phyloP scores from a whole-genome alignment of 2,888 invertebrate genomes.

The Andrena flavipes region DNA sequence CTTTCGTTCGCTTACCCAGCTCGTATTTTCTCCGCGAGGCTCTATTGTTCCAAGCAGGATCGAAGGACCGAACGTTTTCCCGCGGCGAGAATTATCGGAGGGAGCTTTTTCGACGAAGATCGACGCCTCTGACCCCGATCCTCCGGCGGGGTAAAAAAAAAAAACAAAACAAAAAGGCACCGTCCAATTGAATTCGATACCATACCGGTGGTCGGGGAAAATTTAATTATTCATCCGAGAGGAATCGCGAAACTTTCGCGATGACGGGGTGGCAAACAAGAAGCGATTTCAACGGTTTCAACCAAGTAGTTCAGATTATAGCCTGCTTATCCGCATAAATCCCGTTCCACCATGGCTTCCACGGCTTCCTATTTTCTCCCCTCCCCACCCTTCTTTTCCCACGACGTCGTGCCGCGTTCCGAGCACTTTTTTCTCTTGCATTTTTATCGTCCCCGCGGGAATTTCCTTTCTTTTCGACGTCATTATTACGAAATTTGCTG shows the following conservation, averaged over 20 bases:
- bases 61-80: neutral
- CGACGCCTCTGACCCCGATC: neutral
- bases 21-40: neutral
- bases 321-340: constrained; percentile 16
- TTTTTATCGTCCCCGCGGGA: constrained; percentile 38
- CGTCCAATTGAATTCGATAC: neutral
- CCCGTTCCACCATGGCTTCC: neutral
- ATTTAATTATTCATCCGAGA: neutral
- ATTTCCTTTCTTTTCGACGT: constrained; percentile 9
- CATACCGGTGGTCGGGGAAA: neutral
- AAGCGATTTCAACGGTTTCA: neutral
- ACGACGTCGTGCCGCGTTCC: constrained; percentile 18
- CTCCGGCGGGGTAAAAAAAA: neutral
- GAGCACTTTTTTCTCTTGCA: constrained; percentile 26
- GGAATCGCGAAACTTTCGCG: neutral
- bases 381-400: neutral
- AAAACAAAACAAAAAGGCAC: neutral
- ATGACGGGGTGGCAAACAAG: neutral
- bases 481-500: constrained; percentile 43
- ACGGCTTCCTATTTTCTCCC: constrained; percentile 13
- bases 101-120: neutral
- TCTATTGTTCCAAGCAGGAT: neutral
- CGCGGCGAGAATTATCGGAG: constrained; percentile 2
- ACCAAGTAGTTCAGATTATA: constrained; percentile 16
- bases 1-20: constrained; percentile 14